Evolutionary conservation across 1,140 invertebrate species (phyloP).

Genomic region (Sarcophaga peregrina): DNA sequence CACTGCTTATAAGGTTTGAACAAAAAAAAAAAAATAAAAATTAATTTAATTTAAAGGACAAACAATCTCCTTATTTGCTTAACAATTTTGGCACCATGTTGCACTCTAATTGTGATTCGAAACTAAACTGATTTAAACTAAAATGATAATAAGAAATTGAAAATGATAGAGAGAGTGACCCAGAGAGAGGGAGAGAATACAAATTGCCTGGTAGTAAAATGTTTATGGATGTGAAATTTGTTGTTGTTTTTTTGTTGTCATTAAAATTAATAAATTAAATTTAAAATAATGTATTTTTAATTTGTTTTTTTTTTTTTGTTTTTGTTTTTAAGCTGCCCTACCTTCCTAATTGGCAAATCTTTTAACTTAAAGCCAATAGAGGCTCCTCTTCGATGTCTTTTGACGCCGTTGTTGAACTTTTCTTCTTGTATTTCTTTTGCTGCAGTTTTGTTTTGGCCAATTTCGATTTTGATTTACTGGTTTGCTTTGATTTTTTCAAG

Average conservation of each 20-base stretch:
- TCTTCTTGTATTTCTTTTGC: constrained; percentile 74
- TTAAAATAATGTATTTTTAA: constrained; percentile 44
- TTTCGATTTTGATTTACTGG: constrained; percentile 74
- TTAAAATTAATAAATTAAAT: constrained; percentile 39
- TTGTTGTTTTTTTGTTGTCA: not conserved
- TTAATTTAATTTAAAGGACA: not conserved
- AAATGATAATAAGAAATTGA: too few relatives aligned
- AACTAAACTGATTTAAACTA: too few relatives aligned
- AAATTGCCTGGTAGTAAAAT: too few relatives aligned
- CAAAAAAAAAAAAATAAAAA: not conserved
- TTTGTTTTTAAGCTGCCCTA: constrained; percentile 11
- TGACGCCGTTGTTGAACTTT: constrained; percentile 61
- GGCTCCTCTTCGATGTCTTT: constrained; percentile 70
- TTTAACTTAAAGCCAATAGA: constrained; percentile 75
- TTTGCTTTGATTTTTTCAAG: constrained; percentile 54
- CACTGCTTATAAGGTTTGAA: not conserved
- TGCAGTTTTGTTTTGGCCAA: constrained; percentile 73
- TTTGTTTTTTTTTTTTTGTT: not conserved
- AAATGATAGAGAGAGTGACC: too few relatives aligned
- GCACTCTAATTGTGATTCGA: not conserved
- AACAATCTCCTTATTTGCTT: not conserved
- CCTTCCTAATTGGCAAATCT: not conserved
- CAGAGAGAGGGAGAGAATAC: too few relatives aligned
- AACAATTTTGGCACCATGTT: constrained; percentile 14
- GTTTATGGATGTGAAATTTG: not conserved